Evolutionary conservation across 2,888 invertebrate species (phyloP).

Genomic region (Synanthedon tipuliformis): DNA sequence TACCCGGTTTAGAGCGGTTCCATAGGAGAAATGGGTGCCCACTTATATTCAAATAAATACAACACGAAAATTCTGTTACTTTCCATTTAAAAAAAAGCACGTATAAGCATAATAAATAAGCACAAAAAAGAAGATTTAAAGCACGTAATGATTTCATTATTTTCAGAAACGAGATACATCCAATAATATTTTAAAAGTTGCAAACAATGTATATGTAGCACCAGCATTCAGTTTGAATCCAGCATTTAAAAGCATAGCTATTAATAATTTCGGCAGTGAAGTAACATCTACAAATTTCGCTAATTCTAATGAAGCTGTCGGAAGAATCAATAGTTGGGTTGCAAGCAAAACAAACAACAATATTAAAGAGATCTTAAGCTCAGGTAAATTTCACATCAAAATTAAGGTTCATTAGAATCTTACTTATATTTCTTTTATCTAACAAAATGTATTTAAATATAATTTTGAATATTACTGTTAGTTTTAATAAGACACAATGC

Average conservation of each 20-base stretch:
- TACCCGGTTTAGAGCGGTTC: too few species aligned
- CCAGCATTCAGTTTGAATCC: conserved; percentile 33
- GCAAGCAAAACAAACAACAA: conserved; percentile 74
- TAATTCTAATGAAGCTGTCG: conserved; percentile 50
- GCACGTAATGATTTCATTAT: neutral
- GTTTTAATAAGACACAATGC: too few species aligned
- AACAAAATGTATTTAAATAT: too few species aligned
- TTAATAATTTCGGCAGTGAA: conserved; percentile 65
- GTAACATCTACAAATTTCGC: conserved; percentile 68
- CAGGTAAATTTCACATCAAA: too few species aligned
- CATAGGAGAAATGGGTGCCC: too few species aligned
- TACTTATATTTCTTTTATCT: too few species aligned
- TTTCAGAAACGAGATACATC: conserved; percentile 39
- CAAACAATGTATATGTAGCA: conserved; percentile 44
- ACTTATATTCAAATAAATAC: too few species aligned
- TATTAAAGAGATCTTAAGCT: conserved; percentile 70
- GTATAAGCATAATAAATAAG: too few species aligned
- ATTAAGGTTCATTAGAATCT: neutral
- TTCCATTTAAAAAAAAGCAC: too few species aligned
- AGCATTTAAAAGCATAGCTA: conserved; percentile 34
- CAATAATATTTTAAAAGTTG: conserved; percentile 40
- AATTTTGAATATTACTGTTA: too few species aligned
- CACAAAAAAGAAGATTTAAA: too few species aligned
- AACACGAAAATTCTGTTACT: too few species aligned
- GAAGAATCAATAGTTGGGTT: conserved; percentile 80